Base-by-base conservation (phyloP, 2,888 invertebrate species). In the Ptilodon capucinus region DNA sequence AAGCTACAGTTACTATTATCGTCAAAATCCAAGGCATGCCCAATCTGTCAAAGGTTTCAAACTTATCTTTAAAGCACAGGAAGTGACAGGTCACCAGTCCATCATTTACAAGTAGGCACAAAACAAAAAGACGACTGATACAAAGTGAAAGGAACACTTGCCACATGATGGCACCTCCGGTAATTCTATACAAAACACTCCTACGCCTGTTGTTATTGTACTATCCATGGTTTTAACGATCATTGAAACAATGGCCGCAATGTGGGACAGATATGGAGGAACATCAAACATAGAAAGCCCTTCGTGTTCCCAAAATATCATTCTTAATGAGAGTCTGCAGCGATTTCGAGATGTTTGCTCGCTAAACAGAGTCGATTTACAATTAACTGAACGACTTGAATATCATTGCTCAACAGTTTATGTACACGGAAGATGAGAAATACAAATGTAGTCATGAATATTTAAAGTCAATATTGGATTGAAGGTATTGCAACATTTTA, bases 201-300 rank as follows among this genome's bases (percentile, higher is more conserved):
- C 64, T 66, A 66, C 60, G 52, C 57, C 25, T 18, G 40, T 59
- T 54, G 38, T 51, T 34, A 49, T 51, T 16, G 16, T 40, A 25
- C 16, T 16, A 25, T 25, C 25, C 23, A 21, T 25, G 40, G 40
- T 9, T 25, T 38, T 25, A 40, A 25, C 34, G 25, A 32, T 42
- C 40, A 28, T 23, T 23, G 39, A 45, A 50, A 42, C 64, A 68
- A 68, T 63, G 50, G 61, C 55, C 23, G 48, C 52, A 62, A 17
- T 17, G 60, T 64, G 62, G 19, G 4, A 38, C 53, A 52, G 52
- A 54, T 57, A 56, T 55, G 60, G 58, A 58, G 65, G 57, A 53
- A 66, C 65, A 63, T 67, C 61, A 69, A 67, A 63, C 68, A 77
- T 76, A 76, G 79, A 80, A 81, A 81, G 76, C 80, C 79, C 79